Conservation (phyloP, 2,888 invertebrate species). For the Thymelicus lineola region DNA sequence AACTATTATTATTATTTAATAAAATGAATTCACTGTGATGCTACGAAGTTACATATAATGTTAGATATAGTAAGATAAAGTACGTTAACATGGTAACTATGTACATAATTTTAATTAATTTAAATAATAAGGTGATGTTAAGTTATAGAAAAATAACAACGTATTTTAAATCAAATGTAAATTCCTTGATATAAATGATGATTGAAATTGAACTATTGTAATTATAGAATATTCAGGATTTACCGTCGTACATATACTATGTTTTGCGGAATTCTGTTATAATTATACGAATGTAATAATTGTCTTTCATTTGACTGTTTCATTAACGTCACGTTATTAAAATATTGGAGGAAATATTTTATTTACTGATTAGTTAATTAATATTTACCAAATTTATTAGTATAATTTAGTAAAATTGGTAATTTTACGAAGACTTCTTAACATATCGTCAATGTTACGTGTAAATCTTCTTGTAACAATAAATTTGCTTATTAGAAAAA, state of each 20-base stretch:
- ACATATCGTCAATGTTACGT: constrained; percentile 80
- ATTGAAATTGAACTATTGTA: constrained; percentile 5
- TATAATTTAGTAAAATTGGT: constrained; percentile 45
- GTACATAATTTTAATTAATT: constrained; percentile 25
- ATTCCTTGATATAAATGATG: constrained; percentile 1
- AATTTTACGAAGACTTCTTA: constrained; percentile 79
- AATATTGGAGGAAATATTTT: not conserved
- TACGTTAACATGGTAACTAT: constrained; percentile 10
- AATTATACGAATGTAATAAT: not conserved
- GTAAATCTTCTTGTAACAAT: constrained; percentile 74
- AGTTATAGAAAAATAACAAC: not conserved
- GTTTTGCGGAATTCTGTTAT: constrained; percentile 23
- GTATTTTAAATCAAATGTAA: constrained; percentile 40
- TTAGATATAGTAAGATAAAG: constrained; percentile 42
- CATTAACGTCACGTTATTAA: not conserved
- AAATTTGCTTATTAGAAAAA: constrained; percentile 79
- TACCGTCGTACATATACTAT: not conserved
- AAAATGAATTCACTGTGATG: constrained; percentile 81
- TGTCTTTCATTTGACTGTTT: not conserved
- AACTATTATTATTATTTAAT: constrained; percentile 41
- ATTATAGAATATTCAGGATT: not conserved
- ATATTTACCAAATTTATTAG: not conserved
- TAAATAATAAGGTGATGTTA: constrained; percentile 41
- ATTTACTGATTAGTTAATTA: not conserved
- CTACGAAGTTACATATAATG: constrained; percentile 67